Conservation (phyloP, 2,888 invertebrate genomes). For the Fragum fragum region DNA sequence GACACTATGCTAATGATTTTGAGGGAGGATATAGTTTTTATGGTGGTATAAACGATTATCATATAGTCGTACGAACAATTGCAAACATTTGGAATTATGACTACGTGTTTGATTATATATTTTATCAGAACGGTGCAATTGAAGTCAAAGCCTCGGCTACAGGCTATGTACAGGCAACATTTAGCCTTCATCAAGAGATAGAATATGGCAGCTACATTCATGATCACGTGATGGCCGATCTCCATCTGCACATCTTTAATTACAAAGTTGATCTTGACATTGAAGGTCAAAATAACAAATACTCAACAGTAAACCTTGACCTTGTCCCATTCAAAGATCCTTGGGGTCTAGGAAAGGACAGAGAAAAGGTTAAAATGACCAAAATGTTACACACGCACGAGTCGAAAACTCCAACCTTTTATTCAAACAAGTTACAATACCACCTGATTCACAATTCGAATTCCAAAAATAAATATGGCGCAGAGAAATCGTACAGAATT, state of each 20-base stretch:
- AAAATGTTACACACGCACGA: slow-evolving; percentile 24
- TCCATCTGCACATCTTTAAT: slow-evolving; percentile 79
- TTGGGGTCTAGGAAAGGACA: slow-evolving; percentile 47
- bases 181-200: slow-evolving; percentile 57
- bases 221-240: slow-evolving; percentile 69
- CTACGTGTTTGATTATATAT: slow-evolving; percentile 80
- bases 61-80: slow-evolving; percentile 76
- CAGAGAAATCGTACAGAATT: slow-evolving; percentile 73
- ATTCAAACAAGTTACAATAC: slow-evolving; percentile 44
- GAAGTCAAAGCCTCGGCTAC: slow-evolving; percentile 76
- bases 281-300: slow-evolving; percentile 71
- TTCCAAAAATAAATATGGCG: slow-evolving; percentile 33
- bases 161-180: slow-evolving; percentile 76
- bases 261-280: slow-evolving; percentile 82
- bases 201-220: slow-evolving; percentile 70
- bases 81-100: slow-evolving; percentile 79
- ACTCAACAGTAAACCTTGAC: slow-evolving; percentile 62
- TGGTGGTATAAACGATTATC: slow-evolving; percentile 73
- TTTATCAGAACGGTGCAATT: slow-evolving; percentile 78
- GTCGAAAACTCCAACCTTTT: slow-evolving; percentile 18
- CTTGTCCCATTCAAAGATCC: slow-evolving; percentile 60
- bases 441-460: slow-evolving; percentile 44
- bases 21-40: slow-evolving; percentile 66
- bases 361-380: slow-evolving; percentile 35
- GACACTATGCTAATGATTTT: slow-evolving; percentile 72